phyloP scores from a whole-genome alignment of 2,888 invertebrate genomes.

The Calliphora vomitoria region DNA sequence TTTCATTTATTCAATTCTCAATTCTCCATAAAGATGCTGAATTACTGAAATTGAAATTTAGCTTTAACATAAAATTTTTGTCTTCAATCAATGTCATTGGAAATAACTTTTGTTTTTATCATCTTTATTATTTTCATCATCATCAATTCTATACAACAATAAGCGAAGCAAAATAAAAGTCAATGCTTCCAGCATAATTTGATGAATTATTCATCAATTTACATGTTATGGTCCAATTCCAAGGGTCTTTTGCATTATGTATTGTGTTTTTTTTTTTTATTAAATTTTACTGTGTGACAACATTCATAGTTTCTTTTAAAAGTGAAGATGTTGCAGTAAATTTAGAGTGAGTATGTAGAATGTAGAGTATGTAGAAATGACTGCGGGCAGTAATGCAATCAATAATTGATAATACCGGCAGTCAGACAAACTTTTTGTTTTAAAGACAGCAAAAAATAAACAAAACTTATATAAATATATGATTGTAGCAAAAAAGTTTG shows the following conservation, averaged over 20 bases:
- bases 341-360: not conserved
- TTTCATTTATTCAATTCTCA: not conserved
- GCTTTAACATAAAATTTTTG: constrained; percentile 45
- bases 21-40: not conserved
- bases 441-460: not conserved
- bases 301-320: not conserved
- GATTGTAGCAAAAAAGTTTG: not conserved
- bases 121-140: not conserved
- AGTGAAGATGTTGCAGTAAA: constrained; percentile 19
- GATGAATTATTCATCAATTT: constrained; percentile 73
- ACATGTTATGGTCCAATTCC: constrained; percentile 49
- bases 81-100: constrained; percentile 66
- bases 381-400: constrained; percentile 19
- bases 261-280: not conserved
- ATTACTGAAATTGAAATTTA: constrained; percentile 23
- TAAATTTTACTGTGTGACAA: not conserved
- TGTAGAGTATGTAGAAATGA: not conserved
- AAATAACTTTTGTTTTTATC: constrained; percentile 62
- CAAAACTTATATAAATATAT: not conserved
- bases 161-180: constrained; percentile 12
- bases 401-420: constrained; percentile 31
- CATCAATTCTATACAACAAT: constrained; percentile 35
- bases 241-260: constrained; percentile 16
- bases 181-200: constrained; percentile 60
- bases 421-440: not conserved